Percentiles rank a stretch among this genome's conserved stretches.
These are phyloP conservation scores for Platyura marginata DNA, from an alignment of 1,140 invertebrate species.

Conservation along the genomic window DNA sequence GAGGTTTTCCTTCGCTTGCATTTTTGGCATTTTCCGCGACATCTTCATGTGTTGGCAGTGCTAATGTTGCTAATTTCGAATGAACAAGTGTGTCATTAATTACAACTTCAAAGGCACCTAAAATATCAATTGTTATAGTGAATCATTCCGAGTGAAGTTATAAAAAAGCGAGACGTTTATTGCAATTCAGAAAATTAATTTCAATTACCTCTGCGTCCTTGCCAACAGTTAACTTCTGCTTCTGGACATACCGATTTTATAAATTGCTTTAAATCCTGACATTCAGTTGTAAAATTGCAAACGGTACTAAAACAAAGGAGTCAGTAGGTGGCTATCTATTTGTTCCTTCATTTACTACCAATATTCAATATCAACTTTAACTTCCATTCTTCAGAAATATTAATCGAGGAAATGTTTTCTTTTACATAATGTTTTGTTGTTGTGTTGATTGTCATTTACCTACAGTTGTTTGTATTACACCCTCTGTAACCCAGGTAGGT, in stretches of 20 bases:
- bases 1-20: slow-evolving; percentile 22
- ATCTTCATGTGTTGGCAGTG: slow-evolving; percentile 34
- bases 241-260: slow-evolving; percentile 10
- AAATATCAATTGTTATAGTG: not conserved
- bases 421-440: too few relatives aligned
- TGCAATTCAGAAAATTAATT: not conserved
- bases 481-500: too few relatives aligned
- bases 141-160: not conserved
- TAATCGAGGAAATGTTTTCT: too few relatives aligned
- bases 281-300: slow-evolving; percentile 20
- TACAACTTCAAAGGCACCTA: slow-evolving; percentile 39
- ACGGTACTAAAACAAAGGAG: slow-evolving; percentile 8
- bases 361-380: slow-evolving; percentile 21
- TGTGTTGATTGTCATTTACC: too few relatives aligned
- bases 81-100: slow-evolving; percentile 35
- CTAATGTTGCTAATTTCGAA: slow-evolving; percentile 35
- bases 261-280: slow-evolving; percentile 15
- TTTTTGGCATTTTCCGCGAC: slow-evolving; percentile 29
- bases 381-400: slow-evolving; percentile 7
- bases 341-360: slow-evolving; percentile 9
- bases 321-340: not conserved
- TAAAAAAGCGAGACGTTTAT: not conserved
- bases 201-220: slow-evolving; percentile 10
- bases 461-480: too few relatives aligned
- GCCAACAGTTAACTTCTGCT: slow-evolving; percentile 12